Conservation (phyloP, 2,797 vertebrate genomes). For the Rhabdophis nuchalis region DNA sequence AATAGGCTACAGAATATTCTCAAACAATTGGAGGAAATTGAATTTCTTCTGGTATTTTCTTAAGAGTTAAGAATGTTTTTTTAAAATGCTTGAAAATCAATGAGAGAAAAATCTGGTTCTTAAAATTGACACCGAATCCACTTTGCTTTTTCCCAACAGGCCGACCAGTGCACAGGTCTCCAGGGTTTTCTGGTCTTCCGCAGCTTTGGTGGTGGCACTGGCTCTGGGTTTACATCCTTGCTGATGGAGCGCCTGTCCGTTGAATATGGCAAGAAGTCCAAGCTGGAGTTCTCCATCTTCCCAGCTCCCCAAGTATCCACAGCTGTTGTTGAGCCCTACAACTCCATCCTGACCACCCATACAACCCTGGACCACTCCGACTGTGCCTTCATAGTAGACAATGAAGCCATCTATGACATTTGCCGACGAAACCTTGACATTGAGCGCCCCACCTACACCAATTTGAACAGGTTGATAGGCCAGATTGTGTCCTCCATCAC, state of each 20-base stretch:
- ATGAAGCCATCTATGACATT: slow-evolving; percentile 77
- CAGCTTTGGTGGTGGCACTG: slow-evolving; percentile 76
- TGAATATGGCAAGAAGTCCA: slow-evolving; percentile 76
- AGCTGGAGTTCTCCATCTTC: slow-evolving; percentile 78
- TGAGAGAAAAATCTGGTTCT: not conserved
- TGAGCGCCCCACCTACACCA: slow-evolving; percentile 71
- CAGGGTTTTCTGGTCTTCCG: slow-evolving; percentile 73
- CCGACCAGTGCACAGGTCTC: slow-evolving; percentile 70
- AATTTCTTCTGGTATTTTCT: too few species aligned
- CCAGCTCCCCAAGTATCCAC: slow-evolving; percentile 72
- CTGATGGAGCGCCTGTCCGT: slow-evolving; percentile 75
- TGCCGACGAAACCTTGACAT: slow-evolving; percentile 77
- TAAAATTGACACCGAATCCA: not conserved
- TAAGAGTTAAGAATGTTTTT: too few species aligned
- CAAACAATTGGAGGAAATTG: not conserved
- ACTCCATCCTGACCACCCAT: slow-evolving; percentile 70
- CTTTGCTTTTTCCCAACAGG: slow-evolving; percentile 37
- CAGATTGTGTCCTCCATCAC: slow-evolving; percentile 79
- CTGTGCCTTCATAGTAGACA: slow-evolving; percentile 78
- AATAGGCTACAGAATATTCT: not conserved
- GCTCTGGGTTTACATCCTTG: slow-evolving; percentile 75
- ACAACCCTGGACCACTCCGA: slow-evolving; percentile 76
- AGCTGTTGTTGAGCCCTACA: slow-evolving; percentile 69
- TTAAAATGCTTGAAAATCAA: not conserved
- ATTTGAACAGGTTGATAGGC: slow-evolving; percentile 64